Evolutionary conservation across 2,113 vertebrate species (phyloP).

Genomic region (Pelmatolapia mariae): DNA sequence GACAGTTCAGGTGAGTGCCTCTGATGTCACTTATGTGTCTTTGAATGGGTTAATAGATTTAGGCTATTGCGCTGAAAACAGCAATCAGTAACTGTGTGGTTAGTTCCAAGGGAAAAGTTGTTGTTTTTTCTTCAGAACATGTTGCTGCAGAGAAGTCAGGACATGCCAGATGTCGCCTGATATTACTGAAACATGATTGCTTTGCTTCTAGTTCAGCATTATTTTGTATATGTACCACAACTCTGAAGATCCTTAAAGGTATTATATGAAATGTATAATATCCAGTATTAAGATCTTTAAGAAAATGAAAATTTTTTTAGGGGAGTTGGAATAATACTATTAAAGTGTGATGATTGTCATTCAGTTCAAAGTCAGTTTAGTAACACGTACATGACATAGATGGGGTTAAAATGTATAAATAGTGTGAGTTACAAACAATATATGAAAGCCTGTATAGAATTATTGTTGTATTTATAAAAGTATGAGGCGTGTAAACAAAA

Average conservation of each 20-base stretch:
- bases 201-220: not conserved
- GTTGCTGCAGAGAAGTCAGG: not conserved
- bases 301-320: fast-evolving
- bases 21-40: not conserved
- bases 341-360: not conserved
- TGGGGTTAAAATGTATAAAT: not conserved
- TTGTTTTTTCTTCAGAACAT: not conserved
- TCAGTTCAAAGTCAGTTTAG: not conserved
- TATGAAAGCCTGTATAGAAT: not conserved
- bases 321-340: not conserved
- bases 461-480: not conserved
- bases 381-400: not conserved
- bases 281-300: not conserved
- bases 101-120: not conserved
- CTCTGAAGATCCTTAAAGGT: not conserved
- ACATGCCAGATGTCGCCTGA: not conserved
- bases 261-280: not conserved
- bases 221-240: not conserved
- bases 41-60: not conserved
- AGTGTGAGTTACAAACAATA: not conserved
- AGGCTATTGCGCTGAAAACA: not conserved
- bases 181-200: not conserved
- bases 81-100: not conserved
- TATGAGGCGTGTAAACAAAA: not conserved
- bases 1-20: slow-evolving; percentile 81